Percentiles rank a stretch among this genome's conserved stretches.
These are phyloP conservation scores for Calidris pygmaea DNA, from an alignment of 2,113 vertebrate genomes.

Conservation along the genomic window DNA sequence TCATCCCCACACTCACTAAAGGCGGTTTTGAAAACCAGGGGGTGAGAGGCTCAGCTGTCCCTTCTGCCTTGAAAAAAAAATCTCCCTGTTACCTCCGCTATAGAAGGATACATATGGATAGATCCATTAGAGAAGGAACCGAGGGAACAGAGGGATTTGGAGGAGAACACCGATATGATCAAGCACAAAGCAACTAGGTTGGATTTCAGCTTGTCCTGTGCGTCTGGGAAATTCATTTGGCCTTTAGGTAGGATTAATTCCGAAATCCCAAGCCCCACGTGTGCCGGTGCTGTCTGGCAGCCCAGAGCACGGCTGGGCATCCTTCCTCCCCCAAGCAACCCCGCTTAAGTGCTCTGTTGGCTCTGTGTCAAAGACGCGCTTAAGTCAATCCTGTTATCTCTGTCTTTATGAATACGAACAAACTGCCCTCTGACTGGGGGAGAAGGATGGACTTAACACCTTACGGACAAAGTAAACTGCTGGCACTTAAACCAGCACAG, in stretches of 20 bases:
- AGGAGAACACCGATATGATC: background rate
- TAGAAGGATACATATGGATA: background rate
- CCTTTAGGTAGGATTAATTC: background rate
- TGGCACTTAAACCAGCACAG: background rate
- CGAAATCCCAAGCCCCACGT: rapidly evolving
- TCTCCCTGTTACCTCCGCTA: rapidly evolving
- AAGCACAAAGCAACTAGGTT: background rate
- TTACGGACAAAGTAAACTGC: background rate
- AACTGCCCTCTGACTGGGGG: background rate
- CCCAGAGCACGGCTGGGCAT: background rate
- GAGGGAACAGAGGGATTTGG: background rate
- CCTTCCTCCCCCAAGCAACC: background rate
- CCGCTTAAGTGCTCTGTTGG: background rate
- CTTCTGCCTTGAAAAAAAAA: background rate
- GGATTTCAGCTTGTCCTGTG: background rate
- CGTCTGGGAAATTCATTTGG: background rate
- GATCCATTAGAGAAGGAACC: background rate
- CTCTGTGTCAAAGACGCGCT: background rate
- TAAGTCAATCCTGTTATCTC: background rate
- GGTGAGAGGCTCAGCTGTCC: background rate
- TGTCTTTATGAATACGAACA: background rate
- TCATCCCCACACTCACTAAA: background rate
- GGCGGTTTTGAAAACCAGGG: background rate
- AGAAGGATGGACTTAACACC: background rate
- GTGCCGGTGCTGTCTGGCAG: background rate